A percentile compares a stretch with the other conserved stretches of the same genome.
phyloP scores from a whole-genome alignment of 2,113 vertebrate genomes.

The Meleagris gallopavo region DNA sequence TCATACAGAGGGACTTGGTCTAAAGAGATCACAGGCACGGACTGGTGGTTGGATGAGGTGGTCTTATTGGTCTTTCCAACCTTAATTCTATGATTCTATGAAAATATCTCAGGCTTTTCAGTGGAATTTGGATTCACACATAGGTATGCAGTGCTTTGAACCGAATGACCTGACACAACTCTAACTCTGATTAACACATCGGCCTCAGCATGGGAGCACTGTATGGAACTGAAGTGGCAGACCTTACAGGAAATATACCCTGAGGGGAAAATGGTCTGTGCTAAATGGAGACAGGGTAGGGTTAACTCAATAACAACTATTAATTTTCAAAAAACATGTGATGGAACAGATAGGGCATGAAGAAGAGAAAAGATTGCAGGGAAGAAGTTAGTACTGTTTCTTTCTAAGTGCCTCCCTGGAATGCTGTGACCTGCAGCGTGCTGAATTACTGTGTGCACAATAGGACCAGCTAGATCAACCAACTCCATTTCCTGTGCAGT shows the following conservation, averaged over 20 bases:
- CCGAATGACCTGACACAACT: not conserved
- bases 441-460: not conserved
- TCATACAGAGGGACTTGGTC: no score
- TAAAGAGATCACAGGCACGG: no score
- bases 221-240: not conserved
- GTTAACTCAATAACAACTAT: not conserved
- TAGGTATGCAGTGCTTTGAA: not conserved
- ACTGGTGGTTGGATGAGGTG: no score
- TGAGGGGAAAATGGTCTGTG: not conserved
- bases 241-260: not conserved
- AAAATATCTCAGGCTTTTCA: not conserved
- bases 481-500: not conserved
- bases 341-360: rapidly evolving
- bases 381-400: not conserved
- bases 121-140: not conserved
- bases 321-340: not conserved
- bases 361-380: not conserved
- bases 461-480: not conserved
- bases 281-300: not conserved
- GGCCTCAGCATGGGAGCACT: not conserved
- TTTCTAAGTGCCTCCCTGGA: not conserved
- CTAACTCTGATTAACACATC: not conserved
- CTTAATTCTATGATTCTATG: no score
- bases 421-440: not conserved
- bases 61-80: no score